Evolutionary conservation across 2,888 invertebrate genomes (phyloP).

Genomic region (Embidobia sp.): DNA sequence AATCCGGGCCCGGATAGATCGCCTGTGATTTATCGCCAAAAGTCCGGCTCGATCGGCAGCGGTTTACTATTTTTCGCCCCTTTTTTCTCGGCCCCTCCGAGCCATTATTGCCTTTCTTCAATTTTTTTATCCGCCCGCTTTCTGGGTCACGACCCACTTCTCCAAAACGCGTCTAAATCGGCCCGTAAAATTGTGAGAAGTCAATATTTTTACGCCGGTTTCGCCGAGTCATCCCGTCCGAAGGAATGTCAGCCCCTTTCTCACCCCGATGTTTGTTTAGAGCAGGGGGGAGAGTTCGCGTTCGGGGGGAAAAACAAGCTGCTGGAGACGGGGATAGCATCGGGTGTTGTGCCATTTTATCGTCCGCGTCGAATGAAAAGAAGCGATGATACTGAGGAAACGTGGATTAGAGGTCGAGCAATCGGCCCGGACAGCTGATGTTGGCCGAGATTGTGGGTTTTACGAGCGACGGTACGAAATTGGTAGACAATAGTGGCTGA

Average conservation of each 20-base stretch:
- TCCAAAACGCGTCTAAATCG: slow-evolving; percentile 25
- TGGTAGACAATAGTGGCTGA: no score
- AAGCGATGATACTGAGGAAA: no score
- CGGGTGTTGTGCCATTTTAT: no score
- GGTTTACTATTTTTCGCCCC: slow-evolving; percentile 27
- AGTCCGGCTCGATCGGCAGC: slow-evolving; percentile 16
- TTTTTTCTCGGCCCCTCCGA: slow-evolving; percentile 8
- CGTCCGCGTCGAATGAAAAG: background rate
- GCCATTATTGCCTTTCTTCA: slow-evolving; percentile 12
- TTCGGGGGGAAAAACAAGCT: background rate
- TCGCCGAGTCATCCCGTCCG: background rate
- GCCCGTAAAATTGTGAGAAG: slow-evolving; percentile 22
- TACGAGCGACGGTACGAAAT: no score
- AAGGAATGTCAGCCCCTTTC: background rate
- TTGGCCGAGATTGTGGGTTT: no score
- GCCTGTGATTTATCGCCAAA: slow-evolving; percentile 50
- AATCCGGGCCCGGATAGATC: slow-evolving; percentile 23
- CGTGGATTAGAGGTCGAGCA: background rate
- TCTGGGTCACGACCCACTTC: slow-evolving; percentile 43
- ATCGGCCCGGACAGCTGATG: no score
- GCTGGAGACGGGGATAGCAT: no score
- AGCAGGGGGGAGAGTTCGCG: no score
- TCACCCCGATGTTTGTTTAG: no score
- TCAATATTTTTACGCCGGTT: background rate
- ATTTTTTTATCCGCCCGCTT: background rate